Base-by-base conservation (phyloP, 2,888 invertebrate species). In the Andrena chrysosceles region DNA sequence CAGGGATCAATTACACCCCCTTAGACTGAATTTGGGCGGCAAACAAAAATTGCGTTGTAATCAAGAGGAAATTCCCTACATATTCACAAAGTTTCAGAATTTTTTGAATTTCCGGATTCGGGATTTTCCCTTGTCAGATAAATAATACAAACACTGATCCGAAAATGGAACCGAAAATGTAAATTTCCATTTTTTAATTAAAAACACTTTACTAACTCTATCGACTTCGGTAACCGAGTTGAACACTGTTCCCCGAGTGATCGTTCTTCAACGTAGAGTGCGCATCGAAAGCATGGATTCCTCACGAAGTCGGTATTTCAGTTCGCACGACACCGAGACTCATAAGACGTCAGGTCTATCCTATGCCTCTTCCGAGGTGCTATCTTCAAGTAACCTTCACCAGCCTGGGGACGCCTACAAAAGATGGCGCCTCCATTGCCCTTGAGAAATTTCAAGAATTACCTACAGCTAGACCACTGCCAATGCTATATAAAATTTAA, bases 351-450 rank as follows among this genome's bases (percentile, higher is more conserved):
- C 42, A 42, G 42, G 1, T 42, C 42, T 42, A 31, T 69, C 52
- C 31, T 74, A 64, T 81, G 82, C 69, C 68, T 31, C 33, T n/a
- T 31, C 52, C 13, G n/a, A 60, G 52, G 29, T 20, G 10, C 66
- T 10, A 56, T 56, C 54, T 54, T 33, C 16, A 10, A 23, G 8
- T 67, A 62, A 75, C 63, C 70, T 75, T 75, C 13, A 4, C 29
- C 1, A 74, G 52, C 49, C 60, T 67, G 35, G 23, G 75, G 56
- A 33, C 67, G 68, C 7, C 16, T 0, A 5, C 26, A 20, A 1
- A 71, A 54, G 82, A 75, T 82, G 83, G 83, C 71, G 62, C 63
- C 13, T 29, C 31, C 29, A 16, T n/a, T 16, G 20, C 56, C 8
- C 26, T 66, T 31, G 8, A 52, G 33, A 16, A 70, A 33, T 54